phyloP scores from a whole-genome alignment of 2,888 invertebrate species.

The Eubasilissa splendida region DNA sequence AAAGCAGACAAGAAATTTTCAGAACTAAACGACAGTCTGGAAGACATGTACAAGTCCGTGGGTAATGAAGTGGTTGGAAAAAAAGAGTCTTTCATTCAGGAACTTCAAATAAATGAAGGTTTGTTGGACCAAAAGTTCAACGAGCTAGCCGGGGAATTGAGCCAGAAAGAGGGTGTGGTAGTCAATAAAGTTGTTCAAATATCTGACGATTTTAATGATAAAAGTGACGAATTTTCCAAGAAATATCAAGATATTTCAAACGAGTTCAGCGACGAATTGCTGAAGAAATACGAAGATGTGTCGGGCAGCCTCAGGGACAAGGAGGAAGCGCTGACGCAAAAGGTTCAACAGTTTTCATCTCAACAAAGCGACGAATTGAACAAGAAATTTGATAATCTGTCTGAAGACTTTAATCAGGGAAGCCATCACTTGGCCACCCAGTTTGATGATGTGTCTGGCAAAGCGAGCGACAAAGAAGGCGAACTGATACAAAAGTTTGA shows the following conservation, averaged over 20 bases:
- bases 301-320: conserved; percentile 35
- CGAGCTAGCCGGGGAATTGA: conserved; percentile 18
- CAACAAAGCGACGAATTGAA: conserved; percentile 27
- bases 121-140: conserved; percentile 27
- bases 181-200: conserved; percentile 29
- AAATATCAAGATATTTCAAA: conserved; percentile 35
- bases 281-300: conserved; percentile 39
- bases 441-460: conserved; percentile 61
- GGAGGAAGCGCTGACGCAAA: conserved; percentile 38
- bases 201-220: conserved; percentile 18
- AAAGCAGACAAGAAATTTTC: conserved; percentile 48
- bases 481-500: conserved; percentile 61
- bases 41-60: conserved; percentile 42
- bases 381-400: conserved; percentile 21
- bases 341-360: conserved; percentile 12
- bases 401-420: conserved; percentile 24
- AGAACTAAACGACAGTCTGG: conserved; percentile 43
- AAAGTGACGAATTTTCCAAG: background rate
- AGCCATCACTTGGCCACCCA: conserved; percentile 61
- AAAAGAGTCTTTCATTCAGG: conserved; percentile 26
- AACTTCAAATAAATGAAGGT: conserved; percentile 32
- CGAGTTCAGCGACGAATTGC: conserved; percentile 29
- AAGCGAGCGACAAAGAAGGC: conserved; percentile 61
- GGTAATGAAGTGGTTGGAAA: conserved; percentile 31
- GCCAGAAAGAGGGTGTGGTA: conserved; percentile 13